Percentiles rank a stretch among this genome's conserved stretches.
Conservation (phyloP, 2,888 invertebrate genomes). For the Patella pellucida region DNA sequence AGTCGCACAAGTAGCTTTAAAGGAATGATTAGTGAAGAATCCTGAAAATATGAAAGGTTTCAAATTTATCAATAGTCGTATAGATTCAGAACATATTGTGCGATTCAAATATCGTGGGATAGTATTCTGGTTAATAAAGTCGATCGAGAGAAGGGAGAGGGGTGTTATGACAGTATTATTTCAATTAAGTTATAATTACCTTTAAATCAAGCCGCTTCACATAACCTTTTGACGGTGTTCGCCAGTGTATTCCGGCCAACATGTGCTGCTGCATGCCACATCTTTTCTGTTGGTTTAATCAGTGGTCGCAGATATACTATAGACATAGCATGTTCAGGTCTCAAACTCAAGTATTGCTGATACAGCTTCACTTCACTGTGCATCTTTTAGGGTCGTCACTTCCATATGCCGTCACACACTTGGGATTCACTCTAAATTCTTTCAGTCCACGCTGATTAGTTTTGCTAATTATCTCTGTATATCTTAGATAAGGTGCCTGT, state of each 20-base stretch:
- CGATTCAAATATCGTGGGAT: background rate
- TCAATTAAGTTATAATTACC: background rate
- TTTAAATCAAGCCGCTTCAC: background rate
- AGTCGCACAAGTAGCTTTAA: conserved; percentile 6
- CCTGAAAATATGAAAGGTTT: no score
- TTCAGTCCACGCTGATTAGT: conserved; percentile 2
- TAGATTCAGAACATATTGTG: conserved; percentile 9
- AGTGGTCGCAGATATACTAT: no score
- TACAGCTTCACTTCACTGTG: background rate
- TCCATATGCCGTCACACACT: background rate
- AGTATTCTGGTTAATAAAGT: background rate
- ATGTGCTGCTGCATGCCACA: no score
- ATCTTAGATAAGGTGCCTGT: no score
- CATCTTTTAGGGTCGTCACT: no score
- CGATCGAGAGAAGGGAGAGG: background rate
- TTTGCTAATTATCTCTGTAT: background rate
- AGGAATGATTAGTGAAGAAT: no score
- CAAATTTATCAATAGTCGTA: conserved; percentile 13
- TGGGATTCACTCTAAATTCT: background rate
- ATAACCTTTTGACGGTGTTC: no score
- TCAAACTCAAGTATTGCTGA: background rate
- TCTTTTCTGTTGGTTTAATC: no score
- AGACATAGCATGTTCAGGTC: conserved; percentile 2
- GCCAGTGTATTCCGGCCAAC: no score
- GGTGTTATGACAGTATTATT: background rate